phyloP scores from a whole-genome alignment of 2,888 invertebrate genomes.

The Xiphydria camelus region DNA sequence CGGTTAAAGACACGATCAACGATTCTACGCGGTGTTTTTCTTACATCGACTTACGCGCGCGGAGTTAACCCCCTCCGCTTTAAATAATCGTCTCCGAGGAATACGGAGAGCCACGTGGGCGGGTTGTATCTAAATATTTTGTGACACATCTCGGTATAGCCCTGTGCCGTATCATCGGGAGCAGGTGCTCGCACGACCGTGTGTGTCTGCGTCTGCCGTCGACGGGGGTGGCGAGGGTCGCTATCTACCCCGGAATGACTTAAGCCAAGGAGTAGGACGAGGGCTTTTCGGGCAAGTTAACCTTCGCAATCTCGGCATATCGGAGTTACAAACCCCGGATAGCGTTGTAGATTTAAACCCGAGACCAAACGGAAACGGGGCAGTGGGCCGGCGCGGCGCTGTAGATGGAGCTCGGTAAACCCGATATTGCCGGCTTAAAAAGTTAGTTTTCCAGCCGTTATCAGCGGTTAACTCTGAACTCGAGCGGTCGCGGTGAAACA shows the following conservation, averaged over 20 bases:
- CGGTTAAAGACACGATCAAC: too few species aligned
- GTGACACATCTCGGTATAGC: too few species aligned
- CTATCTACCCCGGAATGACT: too few species aligned
- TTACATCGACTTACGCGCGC: too few species aligned
- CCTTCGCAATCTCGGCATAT: constrained; percentile 15
- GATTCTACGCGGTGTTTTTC: too few species aligned
- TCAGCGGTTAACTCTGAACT: constrained; percentile 22
- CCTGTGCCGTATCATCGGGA: too few species aligned
- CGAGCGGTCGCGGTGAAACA: constrained; percentile 3
- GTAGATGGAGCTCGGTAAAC: constrained; percentile 4
- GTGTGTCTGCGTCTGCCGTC: constrained; percentile 1
- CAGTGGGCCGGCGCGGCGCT: not conserved
- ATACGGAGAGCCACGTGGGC: too few species aligned
- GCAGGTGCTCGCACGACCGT: not conserved
- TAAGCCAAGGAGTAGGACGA: not conserved
- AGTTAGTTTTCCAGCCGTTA: constrained; percentile 23
- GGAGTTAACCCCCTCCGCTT: too few species aligned
- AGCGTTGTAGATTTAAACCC: constrained; percentile 14
- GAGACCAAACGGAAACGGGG: constrained; percentile 12
- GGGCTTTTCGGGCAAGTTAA: not conserved
- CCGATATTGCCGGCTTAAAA: constrained; percentile 23
- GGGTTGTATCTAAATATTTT: too few species aligned
- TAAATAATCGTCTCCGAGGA: too few species aligned
- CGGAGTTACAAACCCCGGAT: constrained; percentile 9
- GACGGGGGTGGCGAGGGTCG: too few species aligned